These are phyloP conservation scores for Phrynocephalus vlangalii DNA, from an alignment of 2,797 vertebrate genomes.

Conservation along the genomic window DNA sequence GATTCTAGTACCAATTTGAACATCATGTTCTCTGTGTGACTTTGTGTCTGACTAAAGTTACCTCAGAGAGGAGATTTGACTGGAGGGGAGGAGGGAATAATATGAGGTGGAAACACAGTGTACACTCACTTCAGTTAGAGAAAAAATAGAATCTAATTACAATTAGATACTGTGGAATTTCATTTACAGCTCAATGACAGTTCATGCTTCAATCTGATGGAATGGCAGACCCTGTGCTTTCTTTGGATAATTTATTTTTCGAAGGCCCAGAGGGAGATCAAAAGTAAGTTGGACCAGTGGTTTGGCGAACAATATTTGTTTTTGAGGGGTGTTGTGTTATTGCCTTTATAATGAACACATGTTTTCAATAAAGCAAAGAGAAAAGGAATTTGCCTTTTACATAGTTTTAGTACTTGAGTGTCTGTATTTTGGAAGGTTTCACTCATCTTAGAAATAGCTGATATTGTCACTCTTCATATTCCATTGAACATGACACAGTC, in stretches of 20 bases:
- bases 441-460: constrained; percentile 5
- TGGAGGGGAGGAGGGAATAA: not conserved
- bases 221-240: constrained; percentile 83
- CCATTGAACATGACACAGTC: not conserved
- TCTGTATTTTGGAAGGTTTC: not conserved
- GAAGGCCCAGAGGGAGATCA: constrained; percentile 81
- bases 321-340: not conserved
- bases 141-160: not conserved
- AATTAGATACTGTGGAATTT: not conserved
- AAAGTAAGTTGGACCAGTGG: constrained; percentile 82
- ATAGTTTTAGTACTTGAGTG: not conserved
- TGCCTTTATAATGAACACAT: not conserved
- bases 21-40: not conserved
- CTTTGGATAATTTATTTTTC: constrained; percentile 88
- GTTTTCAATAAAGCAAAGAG: not conserved
- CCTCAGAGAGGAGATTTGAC: not conserved
- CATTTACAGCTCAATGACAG: constrained; percentile 54
- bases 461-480: not conserved
- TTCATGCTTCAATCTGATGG: constrained; percentile 59
- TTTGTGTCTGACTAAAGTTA: not conserved
- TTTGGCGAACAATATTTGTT: constrained; percentile 17
- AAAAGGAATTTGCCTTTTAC: not conserved
- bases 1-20: no score
- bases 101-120: not conserved
- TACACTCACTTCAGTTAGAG: not conserved